Conservation (phyloP, 2,888 invertebrate genomes). For the Thelaira solivaga region DNA sequence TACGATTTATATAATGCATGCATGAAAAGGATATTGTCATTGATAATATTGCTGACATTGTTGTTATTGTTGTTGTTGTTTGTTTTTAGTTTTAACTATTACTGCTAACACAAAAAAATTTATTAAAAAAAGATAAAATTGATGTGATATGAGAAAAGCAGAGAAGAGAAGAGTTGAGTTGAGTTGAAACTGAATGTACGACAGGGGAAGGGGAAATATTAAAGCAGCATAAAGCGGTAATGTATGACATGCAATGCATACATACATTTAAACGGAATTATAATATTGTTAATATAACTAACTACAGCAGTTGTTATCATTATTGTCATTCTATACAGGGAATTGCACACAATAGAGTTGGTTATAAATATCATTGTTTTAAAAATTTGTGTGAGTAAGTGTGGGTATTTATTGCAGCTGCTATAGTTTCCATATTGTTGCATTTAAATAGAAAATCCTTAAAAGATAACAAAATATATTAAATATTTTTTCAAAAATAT, state of each 20-base stretch:
- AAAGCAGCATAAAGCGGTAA: not conserved
- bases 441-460: slow-evolving; percentile 29
- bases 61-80: slow-evolving; percentile 26
- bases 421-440: slow-evolving; percentile 2
- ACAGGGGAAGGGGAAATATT: no score
- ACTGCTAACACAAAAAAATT: no score
- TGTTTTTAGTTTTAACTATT: slow-evolving; percentile 22
- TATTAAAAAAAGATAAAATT: no score
- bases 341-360: slow-evolving; percentile 41
- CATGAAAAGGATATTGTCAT: slow-evolving; percentile 57
- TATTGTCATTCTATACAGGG: slow-evolving; percentile 40
- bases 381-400: no score
- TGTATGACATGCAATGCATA: not conserved
- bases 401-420: no score
- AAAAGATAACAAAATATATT: slow-evolving; percentile 10
- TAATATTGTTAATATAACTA: slow-evolving; percentile 45
- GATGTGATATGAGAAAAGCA: no score
- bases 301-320: slow-evolving; percentile 38
- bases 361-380: slow-evolving; percentile 11
- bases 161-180: not conserved
- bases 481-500: not conserved
- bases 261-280: slow-evolving; percentile 35
- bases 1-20: no score
- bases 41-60: slow-evolving; percentile 60
- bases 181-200: no score